These are phyloP conservation scores for Chondrilla cf. caribensis DNA, from an alignment of 37 sponge, comb jelly and placozoan genomes.

Conservation along the genomic window DNA sequence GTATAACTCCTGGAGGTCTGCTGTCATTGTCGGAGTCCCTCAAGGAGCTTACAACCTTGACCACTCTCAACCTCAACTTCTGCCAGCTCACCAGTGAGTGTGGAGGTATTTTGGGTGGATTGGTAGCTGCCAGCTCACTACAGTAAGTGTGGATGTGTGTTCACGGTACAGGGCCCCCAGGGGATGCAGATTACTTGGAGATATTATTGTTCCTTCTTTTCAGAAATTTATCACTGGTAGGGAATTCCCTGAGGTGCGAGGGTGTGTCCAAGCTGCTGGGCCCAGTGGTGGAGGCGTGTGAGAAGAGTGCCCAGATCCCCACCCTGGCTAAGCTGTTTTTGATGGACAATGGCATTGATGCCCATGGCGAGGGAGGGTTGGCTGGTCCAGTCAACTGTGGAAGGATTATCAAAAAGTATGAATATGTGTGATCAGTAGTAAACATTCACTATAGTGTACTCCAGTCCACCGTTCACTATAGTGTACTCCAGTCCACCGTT, in stretches of 20 bases:
- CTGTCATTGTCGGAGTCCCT: slow-evolving; percentile 32
- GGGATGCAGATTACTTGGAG: no score
- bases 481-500: no score
- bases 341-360: slow-evolving; percentile 50
- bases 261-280: slow-evolving; percentile 44
- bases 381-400: slow-evolving; percentile 37
- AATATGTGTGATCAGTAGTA: background rate
- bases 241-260: slow-evolving; percentile 45
- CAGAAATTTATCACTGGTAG: slow-evolving; percentile 49
- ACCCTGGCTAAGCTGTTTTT: slow-evolving; percentile 46
- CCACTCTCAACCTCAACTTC: slow-evolving; percentile 56
- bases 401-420: slow-evolving; percentile 31
- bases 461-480: no score
- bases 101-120: slow-evolving; percentile 46
- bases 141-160: slow-evolving; percentile 19
- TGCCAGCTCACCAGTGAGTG: slow-evolving; percentile 39
- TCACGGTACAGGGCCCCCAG: no score
- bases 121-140: slow-evolving; percentile 29
- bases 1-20: slow-evolving; percentile 19
- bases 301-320: background rate
- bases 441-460: background rate
- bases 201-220: background rate
- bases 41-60: background rate
- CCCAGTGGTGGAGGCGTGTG: slow-evolving; percentile 30
- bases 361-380: background rate